Conservation (phyloP, 2,113 vertebrate species). For the Cololabis saira region DNA sequence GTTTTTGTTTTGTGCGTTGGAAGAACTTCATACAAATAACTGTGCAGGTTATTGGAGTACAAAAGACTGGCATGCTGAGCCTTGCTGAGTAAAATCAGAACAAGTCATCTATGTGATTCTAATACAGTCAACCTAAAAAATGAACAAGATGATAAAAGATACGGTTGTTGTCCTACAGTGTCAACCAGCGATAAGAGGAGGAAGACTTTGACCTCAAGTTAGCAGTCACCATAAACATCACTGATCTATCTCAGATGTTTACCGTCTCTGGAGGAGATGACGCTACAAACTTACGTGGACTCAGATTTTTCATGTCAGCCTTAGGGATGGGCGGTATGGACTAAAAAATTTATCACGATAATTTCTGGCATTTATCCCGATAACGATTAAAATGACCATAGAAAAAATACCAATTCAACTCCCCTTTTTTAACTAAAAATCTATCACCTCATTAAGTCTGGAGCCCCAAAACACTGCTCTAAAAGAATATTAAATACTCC, state of each 20-base stretch:
- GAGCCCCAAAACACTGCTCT: too few species aligned
- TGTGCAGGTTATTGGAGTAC: conserved; percentile 43
- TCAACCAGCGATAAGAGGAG: background rate
- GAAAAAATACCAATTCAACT: too few species aligned
- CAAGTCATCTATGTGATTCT: background rate
- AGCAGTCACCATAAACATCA: background rate
- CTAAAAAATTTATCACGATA: too few species aligned
- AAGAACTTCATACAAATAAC: conserved; percentile 17
- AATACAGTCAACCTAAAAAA: conserved; percentile 3
- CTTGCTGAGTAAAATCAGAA: conserved; percentile 3
- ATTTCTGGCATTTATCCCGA: too few species aligned
- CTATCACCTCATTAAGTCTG: too few species aligned
- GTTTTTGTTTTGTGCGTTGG: conserved; percentile 19
- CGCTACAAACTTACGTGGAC: conserved; percentile 1
- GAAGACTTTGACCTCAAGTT: conserved; percentile 23
- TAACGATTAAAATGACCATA: too few species aligned
- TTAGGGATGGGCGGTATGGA: too few species aligned
- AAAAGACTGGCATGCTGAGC: conserved; percentile 44
- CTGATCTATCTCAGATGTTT: background rate
- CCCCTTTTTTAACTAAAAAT: too few species aligned
- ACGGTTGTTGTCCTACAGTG: background rate
- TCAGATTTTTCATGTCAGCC: conserved; percentile 1
- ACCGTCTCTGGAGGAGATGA: background rate
- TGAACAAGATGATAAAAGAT: background rate
- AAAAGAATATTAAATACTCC: too few species aligned